phyloP scores from a whole-genome alignment of 1,140 invertebrate genomes.

The Bradysia coprophila region DNA sequence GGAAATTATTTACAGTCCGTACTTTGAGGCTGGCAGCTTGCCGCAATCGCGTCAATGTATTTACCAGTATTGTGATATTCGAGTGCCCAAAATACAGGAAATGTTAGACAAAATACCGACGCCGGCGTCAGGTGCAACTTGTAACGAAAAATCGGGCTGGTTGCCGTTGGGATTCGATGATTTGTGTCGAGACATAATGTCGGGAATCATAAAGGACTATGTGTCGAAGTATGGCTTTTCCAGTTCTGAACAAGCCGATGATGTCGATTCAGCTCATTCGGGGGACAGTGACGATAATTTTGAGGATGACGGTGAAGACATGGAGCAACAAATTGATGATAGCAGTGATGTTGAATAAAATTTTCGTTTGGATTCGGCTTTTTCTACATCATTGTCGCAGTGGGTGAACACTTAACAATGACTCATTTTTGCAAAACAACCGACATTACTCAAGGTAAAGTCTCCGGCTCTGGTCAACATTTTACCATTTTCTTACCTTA shows the following conservation, averaged over 20 bases:
- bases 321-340: no score
- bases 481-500: no score
- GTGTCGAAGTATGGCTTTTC: no score
- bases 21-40: constrained; percentile 18
- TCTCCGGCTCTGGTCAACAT: no score
- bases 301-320: no score
- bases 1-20: constrained; percentile 10
- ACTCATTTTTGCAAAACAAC: constrained; percentile 5
- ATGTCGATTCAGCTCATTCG: no score
- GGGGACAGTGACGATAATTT: no score
- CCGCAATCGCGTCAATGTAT: constrained; percentile 18
- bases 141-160: constrained; percentile 58
- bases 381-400: no score
- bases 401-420: constrained; percentile 1
- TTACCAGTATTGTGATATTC: constrained; percentile 59
- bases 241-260: no score
- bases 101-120: constrained; percentile 50
- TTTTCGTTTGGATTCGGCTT: no score
- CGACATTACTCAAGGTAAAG: no score
- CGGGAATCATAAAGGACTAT: constrained; percentile 35
- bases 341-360: no score
- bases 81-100: constrained; percentile 67
- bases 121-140: constrained; percentile 35
- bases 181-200: constrained; percentile 45
- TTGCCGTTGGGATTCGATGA: constrained; percentile 45